Evolutionary conservation across 2,797 vertebrate species (phyloP), one percentile per base, ranked within the genome.

Genomic region (Centroberyx gerrardi): DNA sequence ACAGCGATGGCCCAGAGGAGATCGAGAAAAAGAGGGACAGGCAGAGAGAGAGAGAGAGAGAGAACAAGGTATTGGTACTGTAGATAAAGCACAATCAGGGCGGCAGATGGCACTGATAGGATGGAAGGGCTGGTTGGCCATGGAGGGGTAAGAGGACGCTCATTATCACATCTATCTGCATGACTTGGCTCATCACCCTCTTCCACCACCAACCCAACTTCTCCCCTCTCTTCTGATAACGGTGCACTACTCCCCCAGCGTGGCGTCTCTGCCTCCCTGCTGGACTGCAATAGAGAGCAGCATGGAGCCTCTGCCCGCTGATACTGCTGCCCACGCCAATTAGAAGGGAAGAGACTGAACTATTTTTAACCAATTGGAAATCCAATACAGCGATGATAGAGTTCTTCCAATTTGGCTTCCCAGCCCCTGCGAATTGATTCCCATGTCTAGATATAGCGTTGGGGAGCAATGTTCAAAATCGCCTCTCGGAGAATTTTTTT

Each of bases 81-180:
- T 49, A 69, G 83, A 80, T 80, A 75, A 83, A 71, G 76, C 52
- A 27, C 72, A 79, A 85, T 85, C 75, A 80, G 80, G 80, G 65
- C 62, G 61, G 90, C 91, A 93, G 92, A 94, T 90, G 90, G 85
- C 75, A 65, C 51, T 62, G 82, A 81, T 88, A 62, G 58, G 58
- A 53, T 56, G 27, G 59, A 14, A 9, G 54, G 65, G 64, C 68
- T 75, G 56, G 53, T 18, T 42, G 66, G 10, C 6, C 13, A 59
- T 60, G 60, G 58, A 76, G 46, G 59, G 60, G 48, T 78, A 82
- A 80, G 68, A 88, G 73, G 72, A 84, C 81, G 81, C 90, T 92
- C 90, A 92, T 94, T 92, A 93, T 91, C 88, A 84, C 81, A 81
- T 80, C 90, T 74, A 68, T 87, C 72, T 89, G 85, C 78, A 87